Conservation (phyloP, 2,888 invertebrate genomes). For the Helleia helle region DNA sequence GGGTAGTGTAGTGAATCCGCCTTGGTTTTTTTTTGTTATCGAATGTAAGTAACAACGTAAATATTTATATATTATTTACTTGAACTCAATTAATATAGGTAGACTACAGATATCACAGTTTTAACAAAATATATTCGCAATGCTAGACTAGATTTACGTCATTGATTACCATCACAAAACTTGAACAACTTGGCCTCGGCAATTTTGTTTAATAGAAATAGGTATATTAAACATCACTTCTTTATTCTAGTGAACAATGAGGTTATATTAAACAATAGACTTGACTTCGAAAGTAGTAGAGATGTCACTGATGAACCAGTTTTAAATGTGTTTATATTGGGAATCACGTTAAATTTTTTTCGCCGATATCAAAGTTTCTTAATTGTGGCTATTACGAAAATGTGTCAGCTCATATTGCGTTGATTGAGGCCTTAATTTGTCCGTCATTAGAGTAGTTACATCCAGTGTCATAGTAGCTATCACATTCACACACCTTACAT, state of each 20-base stretch:
- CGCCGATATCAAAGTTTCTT: conserved; percentile 27
- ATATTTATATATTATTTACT: neutral
- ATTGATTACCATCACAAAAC: conserved; percentile 43
- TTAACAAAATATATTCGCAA: conserved; percentile 2
- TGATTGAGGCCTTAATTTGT: conserved; percentile 8
- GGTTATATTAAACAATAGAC: neutral
- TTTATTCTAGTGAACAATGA: conserved; percentile 1
- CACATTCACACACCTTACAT: conserved; percentile 42
- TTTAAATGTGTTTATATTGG: neutral
- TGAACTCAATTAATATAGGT: neutral
- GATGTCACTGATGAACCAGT: neutral
- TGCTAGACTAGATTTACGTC: conserved; percentile 46
- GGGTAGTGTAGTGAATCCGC: conserved; percentile 56
- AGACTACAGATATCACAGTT: neutral
- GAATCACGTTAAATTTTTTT: neutral
- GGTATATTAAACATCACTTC: conserved; percentile 4
- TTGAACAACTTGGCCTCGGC: conserved; percentile 7
- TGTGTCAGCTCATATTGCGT: conserved; percentile 49
- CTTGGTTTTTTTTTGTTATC: conserved; percentile 42
- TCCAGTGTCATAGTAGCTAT: conserved; percentile 29
- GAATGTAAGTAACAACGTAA: conserved; percentile 43
- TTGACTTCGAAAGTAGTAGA: neutral
- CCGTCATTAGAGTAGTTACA: conserved; percentile 21
- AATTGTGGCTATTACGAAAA: conserved; percentile 62
- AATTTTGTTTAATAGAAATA: neutral